Base-by-base conservation (phyloP, 2,888 invertebrate genomes). In the Lottia gigantea region DNA sequence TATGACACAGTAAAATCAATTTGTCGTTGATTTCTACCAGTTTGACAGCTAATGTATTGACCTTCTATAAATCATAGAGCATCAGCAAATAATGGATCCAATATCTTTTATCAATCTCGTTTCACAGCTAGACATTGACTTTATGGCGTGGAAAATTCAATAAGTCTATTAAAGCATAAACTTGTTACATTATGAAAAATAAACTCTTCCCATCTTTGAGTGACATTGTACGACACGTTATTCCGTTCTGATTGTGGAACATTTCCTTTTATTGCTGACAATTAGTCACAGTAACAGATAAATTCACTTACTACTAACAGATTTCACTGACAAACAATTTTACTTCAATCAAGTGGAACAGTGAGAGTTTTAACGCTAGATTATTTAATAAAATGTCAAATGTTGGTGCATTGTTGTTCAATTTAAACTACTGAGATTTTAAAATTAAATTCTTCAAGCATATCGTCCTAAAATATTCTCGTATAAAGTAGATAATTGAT, bases 111-210 rank as follows among this genome's bases (percentile, higher is more conserved):
- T 55, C 55, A 55, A 55, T 55, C 55, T 55, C 55, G 55, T 23
- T 55, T 55, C 55, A 64, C 67, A 45, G 64, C 63, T 66, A 55
- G 66, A 55, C 65, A 47, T 70, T 74, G 73, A 74, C 73, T 74
- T 74, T 65, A 61, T 74, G 73, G 71, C 71, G 66, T 26, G 40
- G 68, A 68, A 64, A 68, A 74, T 71, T 74, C 71, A 69, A 74
- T 74, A 71, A 66, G 46, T 45, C 67, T 71, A 74, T 71, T 74
- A 71, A 55, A 46, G 69, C 65, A 65, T 69, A 64, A 69, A 69
- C 64, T 64, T 69, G 69, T 61, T 65, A 65, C 70, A 62, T 66
- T 62, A 46, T 45, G 31, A 61, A 62, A 31, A 47, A 66, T 62
- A 46, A 62, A 66, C 66, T 70, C 62, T 23, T 23, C 19, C 55